These are phyloP conservation scores for Osmoderma eremita DNA, from an alignment of 2,888 invertebrate genomes.

Conservation along the genomic window DNA sequence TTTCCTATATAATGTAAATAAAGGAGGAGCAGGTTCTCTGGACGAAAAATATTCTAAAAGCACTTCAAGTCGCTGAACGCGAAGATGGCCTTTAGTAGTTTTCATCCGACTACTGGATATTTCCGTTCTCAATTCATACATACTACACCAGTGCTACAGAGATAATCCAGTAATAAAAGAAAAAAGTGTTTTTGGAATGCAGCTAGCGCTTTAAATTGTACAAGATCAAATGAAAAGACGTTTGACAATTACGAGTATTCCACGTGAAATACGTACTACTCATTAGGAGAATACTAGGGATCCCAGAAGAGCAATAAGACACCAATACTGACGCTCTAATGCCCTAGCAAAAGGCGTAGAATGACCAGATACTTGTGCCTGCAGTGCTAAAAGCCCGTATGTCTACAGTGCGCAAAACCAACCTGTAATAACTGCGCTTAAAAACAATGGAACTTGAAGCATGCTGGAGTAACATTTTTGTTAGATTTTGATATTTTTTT, in stretches of 20 bases:
- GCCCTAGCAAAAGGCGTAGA: not conserved
- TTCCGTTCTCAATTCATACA: conserved; percentile 48
- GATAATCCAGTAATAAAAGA: too few relatives aligned
- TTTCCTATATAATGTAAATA: conserved; percentile 36
- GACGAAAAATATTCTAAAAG: conserved; percentile 35
- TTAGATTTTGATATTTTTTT: conserved; percentile 4
- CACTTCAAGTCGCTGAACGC: conserved; percentile 45
- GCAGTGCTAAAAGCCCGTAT: too few relatives aligned
- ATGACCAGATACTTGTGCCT: too few relatives aligned
- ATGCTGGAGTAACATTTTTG: not conserved
- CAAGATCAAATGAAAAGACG: not conserved
- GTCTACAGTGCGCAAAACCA: too few relatives aligned
- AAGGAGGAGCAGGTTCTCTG: conserved; percentile 36
- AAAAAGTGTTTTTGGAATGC: not conserved
- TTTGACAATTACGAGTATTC: not conserved
- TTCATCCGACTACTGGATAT: conserved; percentile 51
- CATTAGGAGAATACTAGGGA: not conserved
- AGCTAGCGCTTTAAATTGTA: not conserved
- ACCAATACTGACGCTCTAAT: not conserved
- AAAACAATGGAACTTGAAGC: too few relatives aligned
- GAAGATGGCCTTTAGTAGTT: conserved; percentile 50
- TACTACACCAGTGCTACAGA: not conserved
- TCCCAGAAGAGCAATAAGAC: not conserved
- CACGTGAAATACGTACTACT: not conserved
- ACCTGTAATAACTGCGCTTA: too few relatives aligned